phyloP scores from a whole-genome alignment of 2,888 invertebrate species.

The Horisme vitalbata region DNA sequence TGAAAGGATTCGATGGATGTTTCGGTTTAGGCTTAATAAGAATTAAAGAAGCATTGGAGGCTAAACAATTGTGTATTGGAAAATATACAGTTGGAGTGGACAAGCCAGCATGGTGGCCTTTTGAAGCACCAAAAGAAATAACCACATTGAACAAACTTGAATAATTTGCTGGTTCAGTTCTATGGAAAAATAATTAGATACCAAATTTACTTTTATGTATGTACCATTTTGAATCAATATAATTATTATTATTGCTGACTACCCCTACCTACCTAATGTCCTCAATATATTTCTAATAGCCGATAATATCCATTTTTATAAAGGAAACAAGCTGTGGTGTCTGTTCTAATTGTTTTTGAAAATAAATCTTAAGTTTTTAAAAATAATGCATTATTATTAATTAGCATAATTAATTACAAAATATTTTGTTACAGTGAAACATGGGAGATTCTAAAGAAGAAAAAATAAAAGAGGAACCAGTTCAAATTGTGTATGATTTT shows the following conservation, averaged over 20 bases:
- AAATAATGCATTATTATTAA: no score
- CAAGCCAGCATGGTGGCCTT: conserved; percentile 93
- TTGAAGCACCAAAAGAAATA: conserved; percentile 86
- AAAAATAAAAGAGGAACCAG: conserved; percentile 49
- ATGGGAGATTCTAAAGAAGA: conserved; percentile 54
- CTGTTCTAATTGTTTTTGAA: no score
- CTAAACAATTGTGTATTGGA: conserved; percentile 82
- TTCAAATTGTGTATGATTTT: conserved; percentile 71
- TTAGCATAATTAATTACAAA: neutral
- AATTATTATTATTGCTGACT: neutral
- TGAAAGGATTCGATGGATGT: conserved; percentile 83
- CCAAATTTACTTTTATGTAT: conserved; percentile 9
- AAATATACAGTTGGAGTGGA: conserved; percentile 77
- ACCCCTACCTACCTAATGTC: no score
- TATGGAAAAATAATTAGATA: neutral
- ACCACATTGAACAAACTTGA: conserved; percentile 43
- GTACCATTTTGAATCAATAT: neutral
- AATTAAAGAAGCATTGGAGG: conserved; percentile 86
- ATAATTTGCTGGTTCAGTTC: conserved; percentile 23
- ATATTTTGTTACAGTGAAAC: conserved; percentile 51
- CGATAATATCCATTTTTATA: no score
- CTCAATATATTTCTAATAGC: no score
- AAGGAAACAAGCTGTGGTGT: no score
- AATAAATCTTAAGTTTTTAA: no score
- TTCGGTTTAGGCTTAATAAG: conserved; percentile 89